Percentiles rank a stretch among this genome's conserved stretches.
phyloP scores from a whole-genome alignment of 2,113 vertebrate species.

The Mesocricetus auratus region DNA sequence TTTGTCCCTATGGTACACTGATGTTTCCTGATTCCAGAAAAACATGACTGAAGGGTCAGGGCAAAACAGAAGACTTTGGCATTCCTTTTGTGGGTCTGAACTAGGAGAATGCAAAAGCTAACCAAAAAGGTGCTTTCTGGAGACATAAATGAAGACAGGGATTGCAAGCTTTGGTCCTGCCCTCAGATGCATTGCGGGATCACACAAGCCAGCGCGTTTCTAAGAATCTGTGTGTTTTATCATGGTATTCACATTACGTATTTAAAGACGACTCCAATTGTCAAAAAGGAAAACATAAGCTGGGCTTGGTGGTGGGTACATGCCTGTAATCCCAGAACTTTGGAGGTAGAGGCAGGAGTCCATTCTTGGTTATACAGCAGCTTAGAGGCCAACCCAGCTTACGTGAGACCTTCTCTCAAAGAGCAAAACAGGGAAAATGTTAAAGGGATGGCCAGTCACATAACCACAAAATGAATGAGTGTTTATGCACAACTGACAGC shows the following conservation, averaged over 20 bases:
- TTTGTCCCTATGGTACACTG: not conserved
- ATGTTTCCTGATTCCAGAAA: not conserved
- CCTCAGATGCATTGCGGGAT: not conserved
- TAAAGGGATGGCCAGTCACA: slow-evolving; percentile 8
- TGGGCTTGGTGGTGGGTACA: not conserved
- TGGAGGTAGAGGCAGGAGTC: not conserved
- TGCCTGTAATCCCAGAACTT: not conserved
- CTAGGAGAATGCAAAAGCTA: not conserved
- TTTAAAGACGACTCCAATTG: not conserved
- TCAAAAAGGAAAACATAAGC: not conserved
- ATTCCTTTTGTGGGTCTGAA: not conserved
- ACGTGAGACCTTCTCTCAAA: not conserved
- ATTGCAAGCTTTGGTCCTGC: not conserved
- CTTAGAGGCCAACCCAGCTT: not conserved
- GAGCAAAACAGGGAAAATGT: not conserved
- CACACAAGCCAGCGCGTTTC: fast-evolving
- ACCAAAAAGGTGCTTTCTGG: not conserved
- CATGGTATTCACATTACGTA: not conserved
- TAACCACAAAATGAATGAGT: not conserved
- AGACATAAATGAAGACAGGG: not conserved
- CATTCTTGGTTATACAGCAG: not conserved
- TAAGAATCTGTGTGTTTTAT: not conserved
- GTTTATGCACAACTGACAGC: not conserved
- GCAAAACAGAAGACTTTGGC: not conserved
- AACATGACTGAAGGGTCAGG: not conserved